These are phyloP conservation scores for Mallateleia sp. DNA, from an alignment of 2,888 invertebrate genomes.

Conservation along the genomic window DNA sequence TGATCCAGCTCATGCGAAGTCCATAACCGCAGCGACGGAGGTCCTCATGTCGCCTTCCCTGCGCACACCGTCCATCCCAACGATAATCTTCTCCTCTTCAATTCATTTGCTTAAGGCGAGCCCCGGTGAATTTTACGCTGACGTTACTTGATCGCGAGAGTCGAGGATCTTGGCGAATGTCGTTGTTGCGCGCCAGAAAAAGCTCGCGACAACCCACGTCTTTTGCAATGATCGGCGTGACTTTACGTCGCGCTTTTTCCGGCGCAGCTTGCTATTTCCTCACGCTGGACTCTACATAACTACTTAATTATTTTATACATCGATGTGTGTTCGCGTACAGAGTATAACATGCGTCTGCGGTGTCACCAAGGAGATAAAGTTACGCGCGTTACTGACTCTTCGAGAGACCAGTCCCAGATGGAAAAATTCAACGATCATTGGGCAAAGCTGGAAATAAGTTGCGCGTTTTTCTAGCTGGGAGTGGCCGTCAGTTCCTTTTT, in stretches of 20 bases:
- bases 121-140: constrained; percentile 67
- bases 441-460: constrained; percentile 24
- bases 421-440: constrained; percentile 19
- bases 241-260: neutral
- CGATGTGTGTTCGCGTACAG: constrained; percentile 83
- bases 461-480: constrained; percentile 57
- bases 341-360: constrained; percentile 80
- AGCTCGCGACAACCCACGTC: neutral
- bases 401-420: neutral
- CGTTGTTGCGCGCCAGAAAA: constrained; percentile 11
- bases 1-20: constrained; percentile 87
- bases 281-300: constrained; percentile 74
- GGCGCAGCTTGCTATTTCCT: neutral
- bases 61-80: constrained; percentile 60
- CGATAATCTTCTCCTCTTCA: constrained; percentile 38
- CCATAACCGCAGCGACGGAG: constrained; percentile 82
- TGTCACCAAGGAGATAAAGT: constrained; percentile 61
- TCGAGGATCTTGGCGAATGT: constrained; percentile 62
- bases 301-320: constrained; percentile 84
- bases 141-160: constrained; percentile 70
- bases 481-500: neutral
- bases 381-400: neutral
- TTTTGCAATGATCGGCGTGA: neutral
- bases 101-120: constrained; percentile 76
- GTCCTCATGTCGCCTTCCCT: constrained; percentile 78